Conservation (phyloP, 1,140 invertebrate species). For the Hyposmocoma kahamanoa region DNA sequence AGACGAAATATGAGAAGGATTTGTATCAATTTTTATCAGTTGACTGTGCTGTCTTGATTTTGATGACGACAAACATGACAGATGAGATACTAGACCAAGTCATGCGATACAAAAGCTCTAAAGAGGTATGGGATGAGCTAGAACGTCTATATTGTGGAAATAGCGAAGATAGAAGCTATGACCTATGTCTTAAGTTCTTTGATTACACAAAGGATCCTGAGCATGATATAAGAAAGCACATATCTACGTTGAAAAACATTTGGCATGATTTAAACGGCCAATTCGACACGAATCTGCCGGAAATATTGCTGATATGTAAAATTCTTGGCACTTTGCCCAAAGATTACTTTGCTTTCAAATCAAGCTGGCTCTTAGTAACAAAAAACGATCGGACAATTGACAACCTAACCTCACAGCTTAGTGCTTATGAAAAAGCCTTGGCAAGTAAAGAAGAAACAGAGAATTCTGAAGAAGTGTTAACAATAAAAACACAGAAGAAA, state of each 20-base stretch:
- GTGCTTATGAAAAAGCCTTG: constrained; percentile 15
- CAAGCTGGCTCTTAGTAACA: constrained; percentile 16
- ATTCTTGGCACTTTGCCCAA: constrained; percentile 15
- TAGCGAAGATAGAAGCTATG: constrained; percentile 17
- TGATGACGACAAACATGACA: too few relatives aligned
- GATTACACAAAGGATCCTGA: constrained; percentile 7
- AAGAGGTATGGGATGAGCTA: too few relatives aligned
- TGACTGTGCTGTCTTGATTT: too few relatives aligned
- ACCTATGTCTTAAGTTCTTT: constrained; percentile 25
- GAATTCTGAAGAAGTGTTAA: background rate
- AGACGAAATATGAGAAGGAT: too few relatives aligned
- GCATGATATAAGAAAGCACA: constrained; percentile 12
- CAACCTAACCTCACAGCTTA: constrained; percentile 14
- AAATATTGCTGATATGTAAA: constrained; percentile 19
- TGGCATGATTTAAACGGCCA: constrained; percentile 9
- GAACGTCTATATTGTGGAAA: too few relatives aligned
- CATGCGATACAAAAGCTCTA: too few relatives aligned
- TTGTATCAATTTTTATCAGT: too few relatives aligned
- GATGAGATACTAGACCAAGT: too few relatives aligned
- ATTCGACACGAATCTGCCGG: constrained; percentile 13
- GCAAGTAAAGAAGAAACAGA: background rate
- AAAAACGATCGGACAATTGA: constrained; percentile 13
- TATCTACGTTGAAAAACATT: constrained; percentile 18
- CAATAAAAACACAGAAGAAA: constrained; percentile 4
- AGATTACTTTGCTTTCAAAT: constrained; percentile 15